Percentiles rank a stretch among this genome's conserved stretches.
Conservation (phyloP, 2,113 vertebrate species). For the cattle (Bos taurus) region DNA sequence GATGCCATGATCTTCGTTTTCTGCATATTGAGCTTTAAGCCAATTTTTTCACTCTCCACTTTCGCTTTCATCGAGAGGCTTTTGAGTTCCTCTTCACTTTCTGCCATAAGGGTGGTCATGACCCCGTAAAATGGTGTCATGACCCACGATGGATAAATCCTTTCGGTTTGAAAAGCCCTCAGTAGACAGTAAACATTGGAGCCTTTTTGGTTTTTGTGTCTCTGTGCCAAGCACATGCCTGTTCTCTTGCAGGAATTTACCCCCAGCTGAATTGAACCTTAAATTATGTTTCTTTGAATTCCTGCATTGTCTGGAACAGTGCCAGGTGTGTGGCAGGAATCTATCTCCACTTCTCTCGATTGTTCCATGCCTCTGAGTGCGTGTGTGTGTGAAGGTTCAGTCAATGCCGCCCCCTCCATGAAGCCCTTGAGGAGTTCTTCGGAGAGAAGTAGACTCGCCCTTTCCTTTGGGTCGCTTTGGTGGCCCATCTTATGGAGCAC, state of each 20-base stretch:
- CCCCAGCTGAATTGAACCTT: not conserved
- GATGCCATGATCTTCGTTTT: too few relatives aligned
- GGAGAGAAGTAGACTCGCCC: not conserved
- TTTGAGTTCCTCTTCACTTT: too few relatives aligned
- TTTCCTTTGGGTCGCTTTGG: not conserved
- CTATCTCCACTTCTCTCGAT: not conserved
- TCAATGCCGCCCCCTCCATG: accelerated
- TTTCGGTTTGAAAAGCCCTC: not conserved
- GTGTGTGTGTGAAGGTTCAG: not conserved
- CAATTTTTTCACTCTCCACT: too few relatives aligned
- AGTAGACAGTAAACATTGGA: not conserved
- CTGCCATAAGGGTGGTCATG: not conserved
- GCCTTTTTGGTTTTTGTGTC: not conserved
- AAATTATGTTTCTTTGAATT: not conserved
- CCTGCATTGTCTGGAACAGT: not conserved
- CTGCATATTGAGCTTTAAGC: too few relatives aligned
- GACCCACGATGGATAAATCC: not conserved
- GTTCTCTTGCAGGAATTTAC: not conserved
- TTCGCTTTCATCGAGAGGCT: too few relatives aligned
- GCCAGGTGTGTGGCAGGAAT: too few relatives aligned
- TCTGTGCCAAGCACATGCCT: not conserved
- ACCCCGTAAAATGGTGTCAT: not conserved
- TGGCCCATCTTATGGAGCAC: not conserved
- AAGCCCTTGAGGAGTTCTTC: not conserved
- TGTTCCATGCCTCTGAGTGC: not conserved